phyloP scores from a whole-genome alignment of 1,140 invertebrate species.

The Physella acuta region DNA sequence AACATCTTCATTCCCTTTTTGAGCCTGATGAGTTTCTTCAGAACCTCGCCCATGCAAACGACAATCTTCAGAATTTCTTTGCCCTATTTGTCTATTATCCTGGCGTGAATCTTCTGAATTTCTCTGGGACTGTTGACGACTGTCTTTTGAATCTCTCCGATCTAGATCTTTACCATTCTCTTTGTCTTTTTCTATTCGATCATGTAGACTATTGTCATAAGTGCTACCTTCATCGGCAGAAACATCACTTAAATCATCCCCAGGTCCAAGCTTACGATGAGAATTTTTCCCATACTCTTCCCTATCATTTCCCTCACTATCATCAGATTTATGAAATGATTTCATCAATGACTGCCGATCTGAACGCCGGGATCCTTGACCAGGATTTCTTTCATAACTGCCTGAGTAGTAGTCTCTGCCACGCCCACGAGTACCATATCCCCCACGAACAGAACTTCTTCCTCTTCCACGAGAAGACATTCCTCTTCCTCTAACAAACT shows the following conservation, averaged over 20 bases:
- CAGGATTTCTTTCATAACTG: slow-evolving; percentile 20
- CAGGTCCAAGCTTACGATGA: slow-evolving; percentile 35
- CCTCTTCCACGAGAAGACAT: slow-evolving; percentile 31
- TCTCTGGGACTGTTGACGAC: background rate
- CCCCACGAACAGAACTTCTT: slow-evolving; percentile 25
- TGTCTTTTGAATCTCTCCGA: slow-evolving; percentile 10
- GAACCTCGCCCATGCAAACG: background rate
- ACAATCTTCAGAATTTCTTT: background rate
- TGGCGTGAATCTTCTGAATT: background rate
- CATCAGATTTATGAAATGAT: slow-evolving; percentile 31
- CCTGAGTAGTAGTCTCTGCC: slow-evolving; percentile 25
- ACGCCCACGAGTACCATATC: slow-evolving; percentile 27
- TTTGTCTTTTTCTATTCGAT: slow-evolving; percentile 19
- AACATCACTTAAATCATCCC: slow-evolving; percentile 56
- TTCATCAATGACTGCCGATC: slow-evolving; percentile 24
- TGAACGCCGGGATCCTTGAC: background rate
- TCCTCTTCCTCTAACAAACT: slow-evolving; percentile 52
- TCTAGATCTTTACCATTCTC: slow-evolving; percentile 20
- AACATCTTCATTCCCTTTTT: background rate
- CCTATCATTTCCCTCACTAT: slow-evolving; percentile 34
- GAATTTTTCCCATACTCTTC: slow-evolving; percentile 28
- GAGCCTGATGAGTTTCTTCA: background rate
- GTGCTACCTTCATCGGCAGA: slow-evolving; percentile 54
- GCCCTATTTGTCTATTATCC: background rate
- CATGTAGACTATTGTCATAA: slow-evolving; percentile 35